These are phyloP conservation scores for Spongilla lacustris DNA, from an alignment of 37 sponge, comb jelly and placozoan species.

Conservation along the genomic window DNA sequence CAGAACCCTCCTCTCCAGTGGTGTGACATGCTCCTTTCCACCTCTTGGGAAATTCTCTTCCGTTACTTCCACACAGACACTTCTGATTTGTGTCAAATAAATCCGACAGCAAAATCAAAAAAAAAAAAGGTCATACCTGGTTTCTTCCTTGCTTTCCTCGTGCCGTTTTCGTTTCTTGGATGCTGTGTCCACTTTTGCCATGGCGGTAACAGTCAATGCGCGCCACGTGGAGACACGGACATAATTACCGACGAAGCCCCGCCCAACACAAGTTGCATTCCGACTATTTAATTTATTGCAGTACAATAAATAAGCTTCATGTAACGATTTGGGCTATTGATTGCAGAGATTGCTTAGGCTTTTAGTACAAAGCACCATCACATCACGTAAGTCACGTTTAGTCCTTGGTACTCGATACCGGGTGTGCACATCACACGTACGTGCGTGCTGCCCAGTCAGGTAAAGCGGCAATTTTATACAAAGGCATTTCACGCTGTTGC, in stretches of 20 bases:
- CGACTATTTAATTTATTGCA: neutral
- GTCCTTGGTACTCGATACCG: neutral
- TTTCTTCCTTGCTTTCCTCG: neutral
- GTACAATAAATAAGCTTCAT: neutral
- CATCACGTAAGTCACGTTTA: neutral
- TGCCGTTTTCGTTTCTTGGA: neutral
- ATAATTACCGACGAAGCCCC: neutral
- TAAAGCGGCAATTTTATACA: too few species aligned
- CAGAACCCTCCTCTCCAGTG: slow-evolving; percentile 70
- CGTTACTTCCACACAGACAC: neutral
- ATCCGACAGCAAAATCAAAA: neutral
- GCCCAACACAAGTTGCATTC: neutral
- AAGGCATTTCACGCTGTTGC: neutral
- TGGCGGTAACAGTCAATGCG: neutral
- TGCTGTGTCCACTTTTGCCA: neutral
- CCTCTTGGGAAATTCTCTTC: slow-evolving; percentile 82
- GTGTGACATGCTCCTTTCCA: slow-evolving; percentile 57
- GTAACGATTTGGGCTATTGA: neutral
- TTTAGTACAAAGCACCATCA: neutral
- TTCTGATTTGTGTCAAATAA: neutral
- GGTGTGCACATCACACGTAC: too few species aligned
- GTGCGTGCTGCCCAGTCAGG: neutral
- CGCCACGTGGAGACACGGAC: neutral
- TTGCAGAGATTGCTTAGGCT: neutral
- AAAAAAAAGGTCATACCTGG: neutral